phyloP scores from a whole-genome alignment of 2,797 vertebrate species.

The Gallinago solitaria region DNA sequence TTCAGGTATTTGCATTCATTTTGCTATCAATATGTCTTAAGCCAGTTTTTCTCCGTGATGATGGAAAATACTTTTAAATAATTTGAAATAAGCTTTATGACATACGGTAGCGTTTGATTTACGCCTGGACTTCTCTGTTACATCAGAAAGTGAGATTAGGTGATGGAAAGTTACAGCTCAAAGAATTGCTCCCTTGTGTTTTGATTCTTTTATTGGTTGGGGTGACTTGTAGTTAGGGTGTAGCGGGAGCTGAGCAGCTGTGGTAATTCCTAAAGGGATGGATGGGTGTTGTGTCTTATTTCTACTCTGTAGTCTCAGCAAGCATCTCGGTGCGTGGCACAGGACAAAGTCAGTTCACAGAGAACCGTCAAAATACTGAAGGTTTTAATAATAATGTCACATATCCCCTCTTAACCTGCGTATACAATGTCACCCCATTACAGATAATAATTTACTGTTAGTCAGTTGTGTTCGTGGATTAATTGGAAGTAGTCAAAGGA shows the following conservation, averaged over 20 bases:
- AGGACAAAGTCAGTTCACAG: neutral
- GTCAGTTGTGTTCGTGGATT: neutral
- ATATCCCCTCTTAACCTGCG: neutral
- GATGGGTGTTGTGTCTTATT: neutral
- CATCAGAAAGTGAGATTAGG: neutral
- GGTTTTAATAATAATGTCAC: neutral
- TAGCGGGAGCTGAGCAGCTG: neutral
- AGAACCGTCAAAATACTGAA: neutral
- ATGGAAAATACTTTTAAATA: neutral
- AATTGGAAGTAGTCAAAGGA: neutral
- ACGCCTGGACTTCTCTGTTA: neutral
- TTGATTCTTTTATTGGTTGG: neutral
- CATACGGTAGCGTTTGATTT: neutral
- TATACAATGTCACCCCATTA: neutral
- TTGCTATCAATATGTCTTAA: neutral
- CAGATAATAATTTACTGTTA: neutral
- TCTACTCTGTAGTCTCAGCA: neutral
- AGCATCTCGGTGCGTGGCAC: accelerated
- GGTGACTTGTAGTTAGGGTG: neutral
- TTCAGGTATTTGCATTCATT: neutral
- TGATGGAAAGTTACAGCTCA: neutral
- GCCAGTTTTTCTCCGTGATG: neutral
- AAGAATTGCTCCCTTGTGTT: neutral
- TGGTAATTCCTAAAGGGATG: neutral
- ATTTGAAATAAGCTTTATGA: neutral